phyloP scores from a whole-genome alignment of 2,797 vertebrate species.

The Falco rusticolus region DNA sequence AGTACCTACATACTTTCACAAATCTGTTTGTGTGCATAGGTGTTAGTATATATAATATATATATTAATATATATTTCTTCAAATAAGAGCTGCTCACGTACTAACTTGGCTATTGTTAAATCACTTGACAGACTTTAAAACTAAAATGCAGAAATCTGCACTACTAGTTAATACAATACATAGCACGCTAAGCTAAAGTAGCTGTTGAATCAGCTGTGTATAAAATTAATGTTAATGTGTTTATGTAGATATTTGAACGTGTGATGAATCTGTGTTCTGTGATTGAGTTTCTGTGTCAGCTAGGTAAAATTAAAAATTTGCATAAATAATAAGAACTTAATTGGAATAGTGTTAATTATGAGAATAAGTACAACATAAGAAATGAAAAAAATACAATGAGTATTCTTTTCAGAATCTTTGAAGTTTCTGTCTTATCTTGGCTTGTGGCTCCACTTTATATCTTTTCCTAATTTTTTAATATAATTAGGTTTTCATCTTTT shows the following conservation, averaged over 20 bases:
- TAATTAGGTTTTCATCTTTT: slow-evolving; percentile 44
- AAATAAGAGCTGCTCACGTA: neutral
- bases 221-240: neutral
- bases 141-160: neutral
- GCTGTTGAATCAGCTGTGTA: neutral
- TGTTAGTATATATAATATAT: neutral
- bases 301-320: neutral
- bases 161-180: neutral
- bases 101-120: neutral
- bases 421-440: slow-evolving; percentile 12
- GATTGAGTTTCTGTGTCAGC: neutral
- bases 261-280: neutral
- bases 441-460: neutral
- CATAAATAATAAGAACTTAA: neutral
- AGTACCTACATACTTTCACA: neutral
- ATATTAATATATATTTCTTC: neutral
- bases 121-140: neutral
- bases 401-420: slow-evolving; percentile 37
- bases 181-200: neutral
- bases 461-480: neutral
- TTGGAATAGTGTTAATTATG: neutral
- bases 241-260: neutral
- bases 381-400: neutral
- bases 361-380: neutral
- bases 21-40: neutral